Conservation (phyloP, 2,797 vertebrate genomes). For the Eremophila alpestris region DNA sequence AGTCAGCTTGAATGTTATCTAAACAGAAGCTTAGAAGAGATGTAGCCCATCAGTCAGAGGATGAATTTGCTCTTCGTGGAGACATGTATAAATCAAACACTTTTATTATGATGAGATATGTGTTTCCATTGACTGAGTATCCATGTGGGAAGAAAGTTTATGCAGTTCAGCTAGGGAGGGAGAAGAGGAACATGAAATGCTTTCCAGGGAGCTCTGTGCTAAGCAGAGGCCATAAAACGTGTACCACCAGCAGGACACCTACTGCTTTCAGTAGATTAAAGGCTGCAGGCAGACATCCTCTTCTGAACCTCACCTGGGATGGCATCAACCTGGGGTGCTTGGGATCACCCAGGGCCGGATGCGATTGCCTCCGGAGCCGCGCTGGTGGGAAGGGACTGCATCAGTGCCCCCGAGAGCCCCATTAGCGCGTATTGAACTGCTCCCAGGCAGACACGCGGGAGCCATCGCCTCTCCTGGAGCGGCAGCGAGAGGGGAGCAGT, state of each 20-base stretch:
- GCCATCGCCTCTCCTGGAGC: neutral
- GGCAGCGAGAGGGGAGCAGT: neutral
- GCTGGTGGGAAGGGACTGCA: neutral
- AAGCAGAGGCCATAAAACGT: neutral
- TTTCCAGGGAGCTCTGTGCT: neutral
- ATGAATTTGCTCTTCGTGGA: neutral
- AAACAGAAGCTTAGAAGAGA: neutral
- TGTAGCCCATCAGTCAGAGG: neutral
- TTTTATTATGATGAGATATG: neutral
- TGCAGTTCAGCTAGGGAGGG: neutral
- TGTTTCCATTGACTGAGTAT: neutral
- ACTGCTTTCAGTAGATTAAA: conserved; percentile 8
- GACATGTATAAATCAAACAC: neutral
- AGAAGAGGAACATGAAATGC: neutral
- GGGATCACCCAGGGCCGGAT: neutral
- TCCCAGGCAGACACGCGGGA: neutral
- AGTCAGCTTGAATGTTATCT: neutral
- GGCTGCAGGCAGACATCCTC: neutral
- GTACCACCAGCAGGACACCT: neutral
- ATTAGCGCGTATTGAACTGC: neutral
- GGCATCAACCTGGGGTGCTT: neutral
- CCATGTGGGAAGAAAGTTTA: neutral
- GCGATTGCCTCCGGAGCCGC: neutral
- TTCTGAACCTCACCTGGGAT: neutral
- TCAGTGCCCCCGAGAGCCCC: neutral